These are phyloP conservation scores for Chrysotoxum bicinctum DNA, from an alignment of 2,888 invertebrate species.

Conservation along the genomic window DNA sequence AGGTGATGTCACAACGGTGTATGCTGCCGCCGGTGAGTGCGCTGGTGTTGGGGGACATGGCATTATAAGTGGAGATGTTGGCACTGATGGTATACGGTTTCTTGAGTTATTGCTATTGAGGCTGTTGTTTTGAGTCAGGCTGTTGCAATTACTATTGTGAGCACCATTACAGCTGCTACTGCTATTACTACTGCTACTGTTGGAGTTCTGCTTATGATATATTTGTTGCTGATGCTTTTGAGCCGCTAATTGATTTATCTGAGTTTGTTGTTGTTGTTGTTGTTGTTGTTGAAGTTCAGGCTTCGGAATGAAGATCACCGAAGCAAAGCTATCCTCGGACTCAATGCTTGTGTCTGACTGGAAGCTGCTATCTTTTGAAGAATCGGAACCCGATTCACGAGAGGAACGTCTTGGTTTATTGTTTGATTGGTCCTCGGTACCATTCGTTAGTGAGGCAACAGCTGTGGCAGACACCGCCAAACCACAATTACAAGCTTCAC, in stretches of 20 bases:
- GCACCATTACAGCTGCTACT: conserved; percentile 79
- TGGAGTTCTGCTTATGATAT: conserved; percentile 76
- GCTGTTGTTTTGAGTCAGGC: conserved; percentile 48
- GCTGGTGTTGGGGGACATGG: conserved; percentile 81
- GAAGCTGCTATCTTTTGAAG: conserved; percentile 93
- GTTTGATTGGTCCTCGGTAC: conserved; percentile 76
- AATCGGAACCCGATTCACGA: conserved; percentile 93
- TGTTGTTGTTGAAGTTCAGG: conserved; percentile 83
- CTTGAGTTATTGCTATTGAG: conserved; percentile 53
- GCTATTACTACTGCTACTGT: conserved; percentile 80
- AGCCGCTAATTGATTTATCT: conserved; percentile 74
- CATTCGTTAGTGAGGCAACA: conserved; percentile 75
- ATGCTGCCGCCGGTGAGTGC: conserved; percentile 80
- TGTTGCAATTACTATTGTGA: conserved; percentile 63
- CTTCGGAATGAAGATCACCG: conserved; percentile 95
- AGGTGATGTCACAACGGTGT: conserved; percentile 78
- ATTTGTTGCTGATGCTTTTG: conserved; percentile 73
- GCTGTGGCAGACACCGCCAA: conserved; percentile 74
- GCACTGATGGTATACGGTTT: conserved; percentile 84
- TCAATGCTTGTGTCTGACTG: conserved; percentile 97
- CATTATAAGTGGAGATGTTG: conserved; percentile 86
- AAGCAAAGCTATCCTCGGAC: conserved; percentile 96
- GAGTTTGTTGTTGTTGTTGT: conserved; percentile 78
- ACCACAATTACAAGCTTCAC: conserved; percentile 70
- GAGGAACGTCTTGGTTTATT: conserved; percentile 88